These are phyloP conservation scores for Condylura cristata DNA, from an alignment of 2,113 vertebrate genomes.

Conservation along the genomic window DNA sequence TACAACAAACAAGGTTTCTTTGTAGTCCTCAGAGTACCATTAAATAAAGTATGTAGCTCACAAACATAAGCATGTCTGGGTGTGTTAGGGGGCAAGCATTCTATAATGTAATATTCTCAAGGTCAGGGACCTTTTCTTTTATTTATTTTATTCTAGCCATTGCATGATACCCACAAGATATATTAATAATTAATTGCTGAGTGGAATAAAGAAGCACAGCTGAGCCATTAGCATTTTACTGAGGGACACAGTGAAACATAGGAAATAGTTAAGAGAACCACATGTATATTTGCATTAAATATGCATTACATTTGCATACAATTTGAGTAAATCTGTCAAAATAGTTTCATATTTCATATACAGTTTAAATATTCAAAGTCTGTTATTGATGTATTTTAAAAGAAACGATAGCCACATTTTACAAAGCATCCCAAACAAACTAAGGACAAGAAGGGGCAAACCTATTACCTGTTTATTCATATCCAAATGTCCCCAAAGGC, in stretches of 20 bases:
- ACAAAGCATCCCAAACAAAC: slow-evolving; percentile 32
- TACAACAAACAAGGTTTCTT: not conserved
- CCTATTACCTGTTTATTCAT: slow-evolving; percentile 11
- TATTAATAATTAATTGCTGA: slow-evolving; percentile 30
- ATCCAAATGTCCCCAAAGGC: not conserved
- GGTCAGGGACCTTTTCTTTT: not conserved
- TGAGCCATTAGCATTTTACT: slow-evolving; percentile 64
- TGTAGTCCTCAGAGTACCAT: not conserved
- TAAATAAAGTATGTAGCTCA: not conserved
- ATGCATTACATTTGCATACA: slow-evolving; percentile 76
- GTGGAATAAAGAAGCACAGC: slow-evolving; percentile 50
- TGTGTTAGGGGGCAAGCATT: not conserved
- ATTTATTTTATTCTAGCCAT: not conserved
- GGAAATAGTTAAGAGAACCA: slow-evolving; percentile 66
- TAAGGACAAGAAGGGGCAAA: slow-evolving; percentile 4
- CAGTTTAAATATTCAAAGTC: slow-evolving; percentile 68
- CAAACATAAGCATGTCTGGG: not conserved
- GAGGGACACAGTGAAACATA: slow-evolving; percentile 55
- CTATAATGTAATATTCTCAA: not conserved
- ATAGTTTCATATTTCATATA: slow-evolving; percentile 70
- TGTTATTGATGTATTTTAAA: slow-evolving; percentile 66
- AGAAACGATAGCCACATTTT: not conserved
- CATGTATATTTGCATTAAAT: slow-evolving; percentile 76
- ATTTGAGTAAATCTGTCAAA: slow-evolving; percentile 77
- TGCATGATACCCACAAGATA: not conserved